A percentile compares a stretch with the other conserved stretches of the same genome.
Evolutionary conservation across 1,140 invertebrate species (phyloP).

Genomic region (Palaemon carinicauda): DNA sequence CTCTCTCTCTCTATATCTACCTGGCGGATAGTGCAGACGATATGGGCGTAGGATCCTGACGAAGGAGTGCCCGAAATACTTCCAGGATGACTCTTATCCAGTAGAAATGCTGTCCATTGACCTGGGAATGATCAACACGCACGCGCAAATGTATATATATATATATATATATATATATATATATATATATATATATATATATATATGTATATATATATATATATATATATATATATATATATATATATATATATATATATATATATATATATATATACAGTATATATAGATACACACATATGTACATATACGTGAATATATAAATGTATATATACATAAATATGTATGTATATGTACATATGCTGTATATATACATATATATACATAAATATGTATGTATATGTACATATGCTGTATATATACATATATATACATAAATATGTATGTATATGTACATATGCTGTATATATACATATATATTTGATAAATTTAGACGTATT

Average conservation of each 20-base stretch:
- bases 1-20: too few species aligned
- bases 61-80: neutral
- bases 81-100: neutral
- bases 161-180: conserved; percentile 4
- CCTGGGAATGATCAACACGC: neutral
- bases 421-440: neutral
- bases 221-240: neutral
- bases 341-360: neutral
- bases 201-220: neutral
- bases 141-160: neutral
- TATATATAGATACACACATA: neutral
- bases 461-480: neutral
- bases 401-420: neutral
- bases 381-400: too few species aligned
- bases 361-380: neutral
- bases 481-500: too few species aligned
- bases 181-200: conserved; percentile 3
- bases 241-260: conserved; percentile 1
- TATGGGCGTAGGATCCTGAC: neutral
- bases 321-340: neutral
- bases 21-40: neutral
- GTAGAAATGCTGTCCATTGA: neutral
- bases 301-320: neutral
- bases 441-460: neutral
- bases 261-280: neutral